Conservation (phyloP, 53 echinoderm and acorn worm genomes). For the Hippasteria phrygiana region DNA sequence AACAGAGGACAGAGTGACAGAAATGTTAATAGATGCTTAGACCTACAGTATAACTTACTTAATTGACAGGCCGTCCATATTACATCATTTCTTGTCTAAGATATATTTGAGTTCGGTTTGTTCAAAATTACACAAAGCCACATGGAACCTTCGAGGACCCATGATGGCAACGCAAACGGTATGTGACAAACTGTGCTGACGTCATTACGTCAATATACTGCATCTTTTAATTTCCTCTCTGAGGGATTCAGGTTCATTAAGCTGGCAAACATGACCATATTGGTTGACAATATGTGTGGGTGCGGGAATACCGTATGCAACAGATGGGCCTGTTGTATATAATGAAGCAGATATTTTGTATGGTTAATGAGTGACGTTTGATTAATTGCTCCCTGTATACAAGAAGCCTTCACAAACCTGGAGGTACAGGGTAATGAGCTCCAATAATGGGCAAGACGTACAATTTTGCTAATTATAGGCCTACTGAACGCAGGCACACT, state of each 20-base stretch:
- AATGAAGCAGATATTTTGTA: background rate
- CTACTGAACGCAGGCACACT: too few relatives aligned
- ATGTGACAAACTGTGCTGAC: background rate
- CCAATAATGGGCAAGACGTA: too few relatives aligned
- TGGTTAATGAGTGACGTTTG: background rate
- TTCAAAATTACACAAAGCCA: too few relatives aligned
- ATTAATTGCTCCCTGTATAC: background rate
- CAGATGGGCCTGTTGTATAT: slow-evolving; percentile 3
- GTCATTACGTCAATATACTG: slow-evolving; percentile 27
- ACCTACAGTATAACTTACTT: too few relatives aligned
- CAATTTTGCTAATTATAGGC: too few relatives aligned
- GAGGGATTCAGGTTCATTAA: slow-evolving; percentile 18
- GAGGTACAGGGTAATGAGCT: too few relatives aligned
- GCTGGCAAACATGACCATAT: background rate
- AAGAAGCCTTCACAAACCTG: background rate
- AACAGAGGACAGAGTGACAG: too few relatives aligned
- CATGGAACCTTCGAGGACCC: too few relatives aligned
- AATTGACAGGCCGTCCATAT: too few relatives aligned
- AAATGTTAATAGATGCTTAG: too few relatives aligned
- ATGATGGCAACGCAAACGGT: background rate
- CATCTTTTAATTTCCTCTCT: slow-evolving; percentile 43
- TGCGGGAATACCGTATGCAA: background rate
- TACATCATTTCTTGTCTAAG: too few relatives aligned
- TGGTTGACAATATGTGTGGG: background rate
- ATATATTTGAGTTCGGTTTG: too few relatives aligned